phyloP scores from a whole-genome alignment of 2,797 vertebrate genomes.

The Oreortyx pictus region DNA sequence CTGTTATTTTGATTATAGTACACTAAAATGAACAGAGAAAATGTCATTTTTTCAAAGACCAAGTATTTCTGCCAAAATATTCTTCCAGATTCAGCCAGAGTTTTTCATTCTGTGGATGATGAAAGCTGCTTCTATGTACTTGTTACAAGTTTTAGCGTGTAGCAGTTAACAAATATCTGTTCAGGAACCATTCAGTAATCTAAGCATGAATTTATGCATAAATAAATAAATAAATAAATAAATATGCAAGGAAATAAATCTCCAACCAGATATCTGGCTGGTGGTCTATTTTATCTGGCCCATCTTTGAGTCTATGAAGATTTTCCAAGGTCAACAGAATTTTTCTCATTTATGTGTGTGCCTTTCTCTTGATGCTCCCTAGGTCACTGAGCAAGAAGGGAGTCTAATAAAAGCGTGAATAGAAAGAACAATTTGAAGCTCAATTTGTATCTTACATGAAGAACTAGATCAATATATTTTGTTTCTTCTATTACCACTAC shows the following conservation, averaged over 20 bases:
- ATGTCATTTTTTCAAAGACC: neutral
- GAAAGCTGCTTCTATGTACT: neutral
- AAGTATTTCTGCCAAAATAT: neutral
- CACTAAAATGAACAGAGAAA: neutral
- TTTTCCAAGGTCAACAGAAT: neutral
- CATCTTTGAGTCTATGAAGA: neutral
- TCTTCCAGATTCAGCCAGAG: neutral
- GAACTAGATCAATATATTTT: neutral
- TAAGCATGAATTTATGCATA: neutral
- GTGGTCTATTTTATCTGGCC: neutral
- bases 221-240: neutral
- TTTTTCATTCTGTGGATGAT: neutral
- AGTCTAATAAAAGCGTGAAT: neutral
- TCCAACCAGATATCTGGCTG: neutral
- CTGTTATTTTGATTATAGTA: neutral
- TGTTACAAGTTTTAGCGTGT: neutral
- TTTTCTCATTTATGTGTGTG: too few relatives aligned
- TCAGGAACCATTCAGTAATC: neutral
- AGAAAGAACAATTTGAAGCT: neutral
- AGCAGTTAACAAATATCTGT: neutral
- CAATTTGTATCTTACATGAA: neutral
- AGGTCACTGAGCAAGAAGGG: neutral
- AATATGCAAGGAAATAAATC: neutral
- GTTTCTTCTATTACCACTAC: neutral
- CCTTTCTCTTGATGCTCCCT: neutral